Evolutionary conservation across 2,888 invertebrate genomes (phyloP).

Genomic region (Phanerotoma sp.): DNA sequence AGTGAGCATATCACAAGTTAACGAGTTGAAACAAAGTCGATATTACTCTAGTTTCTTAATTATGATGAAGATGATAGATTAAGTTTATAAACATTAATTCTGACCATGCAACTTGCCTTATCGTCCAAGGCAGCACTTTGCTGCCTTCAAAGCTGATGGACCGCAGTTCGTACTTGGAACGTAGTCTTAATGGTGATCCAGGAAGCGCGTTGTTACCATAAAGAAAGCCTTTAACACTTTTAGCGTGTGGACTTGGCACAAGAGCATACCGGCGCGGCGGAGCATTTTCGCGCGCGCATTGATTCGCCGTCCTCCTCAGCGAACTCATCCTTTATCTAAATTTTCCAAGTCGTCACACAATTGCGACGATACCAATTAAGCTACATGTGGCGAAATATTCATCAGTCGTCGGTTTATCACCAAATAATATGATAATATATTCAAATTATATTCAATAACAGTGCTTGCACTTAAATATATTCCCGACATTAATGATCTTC

Average conservation of each 20-base stretch:
- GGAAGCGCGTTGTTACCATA: constrained; percentile 34
- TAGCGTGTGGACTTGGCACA: constrained; percentile 38
- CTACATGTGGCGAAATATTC: neutral
- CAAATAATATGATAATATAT: too few species aligned
- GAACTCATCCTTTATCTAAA: constrained; percentile 40
- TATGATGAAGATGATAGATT: too few species aligned
- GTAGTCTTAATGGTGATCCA: constrained; percentile 47
- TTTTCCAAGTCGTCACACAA: constrained; percentile 9
- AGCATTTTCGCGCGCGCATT: constrained; percentile 41
- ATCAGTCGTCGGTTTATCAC: too few species aligned
- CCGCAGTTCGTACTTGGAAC: constrained; percentile 56
- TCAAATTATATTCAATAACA: too few species aligned
- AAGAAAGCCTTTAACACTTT: constrained; percentile 43
- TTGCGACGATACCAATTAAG: neutral
- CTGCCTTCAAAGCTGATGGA: constrained; percentile 58
- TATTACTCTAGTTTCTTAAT: too few species aligned
- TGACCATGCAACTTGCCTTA: constrained; percentile 41
- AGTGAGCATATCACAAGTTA: too few species aligned
- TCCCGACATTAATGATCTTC: neutral
- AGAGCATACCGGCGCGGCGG: constrained; percentile 34
- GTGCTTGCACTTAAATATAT: neutral
- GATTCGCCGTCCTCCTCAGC: constrained; percentile 41
- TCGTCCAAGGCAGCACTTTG: constrained; percentile 56
- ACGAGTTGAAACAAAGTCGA: too few species aligned
- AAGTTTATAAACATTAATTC: too few species aligned